These are phyloP conservation scores for Eueides isabella DNA, from an alignment of 1,140 invertebrate species.

Conservation along the genomic window DNA sequence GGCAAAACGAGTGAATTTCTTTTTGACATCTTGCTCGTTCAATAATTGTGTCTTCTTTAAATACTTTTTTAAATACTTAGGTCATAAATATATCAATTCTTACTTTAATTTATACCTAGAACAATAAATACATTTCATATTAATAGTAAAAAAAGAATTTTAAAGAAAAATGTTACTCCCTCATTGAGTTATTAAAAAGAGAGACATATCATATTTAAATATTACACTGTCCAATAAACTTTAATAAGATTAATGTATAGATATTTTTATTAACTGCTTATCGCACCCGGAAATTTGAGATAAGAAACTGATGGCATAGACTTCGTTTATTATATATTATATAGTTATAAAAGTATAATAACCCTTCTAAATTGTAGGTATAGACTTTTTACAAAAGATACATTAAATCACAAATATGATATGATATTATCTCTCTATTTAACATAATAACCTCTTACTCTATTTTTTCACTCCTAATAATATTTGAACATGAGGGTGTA, in stretches of 20 bases:
- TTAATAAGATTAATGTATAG: not conserved
- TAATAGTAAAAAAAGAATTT: not conserved
- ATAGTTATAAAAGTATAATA: too few relatives aligned
- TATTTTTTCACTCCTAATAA: too few relatives aligned
- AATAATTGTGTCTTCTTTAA: not conserved
- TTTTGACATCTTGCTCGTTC: slow-evolving; percentile 51
- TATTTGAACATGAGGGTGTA: too few relatives aligned
- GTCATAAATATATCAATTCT: not conserved
- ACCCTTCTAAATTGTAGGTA: not conserved
- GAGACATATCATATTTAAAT: too few relatives aligned
- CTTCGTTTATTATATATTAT: not conserved
- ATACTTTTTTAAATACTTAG: not conserved
- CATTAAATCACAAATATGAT: not conserved
- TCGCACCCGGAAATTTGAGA: not conserved
- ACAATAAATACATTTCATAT: not conserved
- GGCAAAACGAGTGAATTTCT: slow-evolving; percentile 50
- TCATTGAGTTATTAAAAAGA: too few relatives aligned
- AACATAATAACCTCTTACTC: too few relatives aligned
- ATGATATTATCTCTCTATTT: too few relatives aligned
- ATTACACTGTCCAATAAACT: too few relatives aligned
- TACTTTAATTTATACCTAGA: not conserved
- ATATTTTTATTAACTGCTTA: not conserved
- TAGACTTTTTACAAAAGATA: not conserved
- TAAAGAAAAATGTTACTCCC: too few relatives aligned
- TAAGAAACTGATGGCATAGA: not conserved